These are phyloP conservation scores for Dusona sp. DNA, from an alignment of 2,888 invertebrate genomes.

Conservation along the genomic window DNA sequence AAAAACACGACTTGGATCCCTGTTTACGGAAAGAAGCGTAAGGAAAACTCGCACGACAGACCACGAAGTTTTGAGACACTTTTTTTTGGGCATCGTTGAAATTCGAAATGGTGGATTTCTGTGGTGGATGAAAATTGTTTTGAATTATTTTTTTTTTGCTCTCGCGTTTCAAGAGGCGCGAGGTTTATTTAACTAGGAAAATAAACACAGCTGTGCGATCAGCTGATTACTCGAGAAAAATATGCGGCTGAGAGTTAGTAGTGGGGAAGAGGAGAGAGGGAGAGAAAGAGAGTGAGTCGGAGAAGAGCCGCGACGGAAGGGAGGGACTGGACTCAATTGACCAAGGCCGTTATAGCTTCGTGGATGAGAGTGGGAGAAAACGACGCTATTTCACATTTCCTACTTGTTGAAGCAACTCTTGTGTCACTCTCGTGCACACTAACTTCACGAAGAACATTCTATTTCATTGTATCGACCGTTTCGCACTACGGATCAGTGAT, in stretches of 20 bases:
- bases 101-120: background rate
- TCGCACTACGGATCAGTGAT: background rate
- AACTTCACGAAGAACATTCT: background rate
- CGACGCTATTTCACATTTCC: constrained; percentile 51
- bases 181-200: background rate
- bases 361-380: constrained; percentile 26
- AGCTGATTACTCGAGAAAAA: constrained; percentile 34
- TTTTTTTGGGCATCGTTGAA: background rate
- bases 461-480: background rate
- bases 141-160: background rate
- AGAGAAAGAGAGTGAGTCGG: background rate
- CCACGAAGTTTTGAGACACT: background rate
- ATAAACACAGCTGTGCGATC: constrained; percentile 29
- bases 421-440: background rate
- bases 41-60: background rate
- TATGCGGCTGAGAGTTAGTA: background rate
- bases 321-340: constrained; percentile 31
- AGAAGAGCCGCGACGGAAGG: constrained; percentile 21
- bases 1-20: background rate
- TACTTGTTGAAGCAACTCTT: background rate
- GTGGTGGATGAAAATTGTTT: background rate
- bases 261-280: constrained; percentile 20
- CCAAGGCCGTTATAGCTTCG: constrained; percentile 32
- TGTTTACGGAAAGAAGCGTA: background rate
- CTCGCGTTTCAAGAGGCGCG: background rate